These are phyloP conservation scores for Chrysolina haemoptera DNA, from an alignment of 2,888 invertebrate species.

Conservation along the genomic window DNA sequence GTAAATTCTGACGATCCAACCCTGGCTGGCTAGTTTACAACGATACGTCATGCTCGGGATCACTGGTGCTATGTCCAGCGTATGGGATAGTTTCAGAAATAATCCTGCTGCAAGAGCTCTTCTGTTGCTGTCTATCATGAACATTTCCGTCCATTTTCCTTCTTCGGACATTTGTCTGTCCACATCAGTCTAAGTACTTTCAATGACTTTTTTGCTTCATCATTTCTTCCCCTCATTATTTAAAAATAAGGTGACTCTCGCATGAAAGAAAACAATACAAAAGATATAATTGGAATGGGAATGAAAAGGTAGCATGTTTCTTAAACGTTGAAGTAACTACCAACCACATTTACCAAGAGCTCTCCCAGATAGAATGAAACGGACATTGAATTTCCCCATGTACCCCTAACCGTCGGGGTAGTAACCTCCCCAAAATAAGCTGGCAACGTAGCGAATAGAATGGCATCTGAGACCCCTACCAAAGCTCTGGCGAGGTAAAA, in stretches of 20 bases:
- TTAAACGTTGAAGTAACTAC: conserved; percentile 71
- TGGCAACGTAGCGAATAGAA: conserved; percentile 57
- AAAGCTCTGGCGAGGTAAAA: conserved; percentile 60
- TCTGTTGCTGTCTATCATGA: conserved; percentile 57
- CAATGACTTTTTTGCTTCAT: conserved; percentile 56
- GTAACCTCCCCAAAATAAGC: conserved; percentile 62
- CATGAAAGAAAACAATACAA: conserved; percentile 73
- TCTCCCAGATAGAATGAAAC: conserved; percentile 57
- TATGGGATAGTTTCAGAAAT: conserved; percentile 60
- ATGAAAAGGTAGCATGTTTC: conserved; percentile 73
- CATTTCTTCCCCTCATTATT: conserved; percentile 52
- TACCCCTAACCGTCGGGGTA: conserved; percentile 59
- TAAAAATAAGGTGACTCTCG: conserved; percentile 72
- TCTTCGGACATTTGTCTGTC: conserved; percentile 60
- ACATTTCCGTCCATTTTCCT: conserved; percentile 60
- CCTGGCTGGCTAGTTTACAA: no score
- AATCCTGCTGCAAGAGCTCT: conserved; percentile 57
- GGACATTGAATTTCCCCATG: conserved; percentile 60
- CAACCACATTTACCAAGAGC: conserved; percentile 68
- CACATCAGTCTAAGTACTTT: conserved; percentile 55
- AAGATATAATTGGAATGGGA: conserved; percentile 73
- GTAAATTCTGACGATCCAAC: no score
- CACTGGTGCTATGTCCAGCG: conserved; percentile 60
- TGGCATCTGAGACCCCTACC: conserved; percentile 58
- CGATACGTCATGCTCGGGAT: no score